A percentile compares a stretch with the other conserved stretches of the same genome.
Conservation (phyloP, 2,888 invertebrate species). For the Latrodectus elegans region DNA sequence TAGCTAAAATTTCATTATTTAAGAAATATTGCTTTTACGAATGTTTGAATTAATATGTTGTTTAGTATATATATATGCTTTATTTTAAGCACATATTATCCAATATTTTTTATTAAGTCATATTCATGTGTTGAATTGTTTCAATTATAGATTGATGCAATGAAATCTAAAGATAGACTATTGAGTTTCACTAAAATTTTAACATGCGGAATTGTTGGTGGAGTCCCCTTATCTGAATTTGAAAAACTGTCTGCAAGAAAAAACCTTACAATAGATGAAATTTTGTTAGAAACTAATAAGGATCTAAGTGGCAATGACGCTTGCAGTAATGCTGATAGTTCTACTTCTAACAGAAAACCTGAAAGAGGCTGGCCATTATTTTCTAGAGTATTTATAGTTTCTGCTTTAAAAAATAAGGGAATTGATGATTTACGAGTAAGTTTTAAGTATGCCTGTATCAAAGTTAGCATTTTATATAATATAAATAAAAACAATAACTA, state of each 20-base stretch:
- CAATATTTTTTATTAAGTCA: no score
- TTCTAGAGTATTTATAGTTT: constrained; percentile 91
- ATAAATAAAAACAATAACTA: no score
- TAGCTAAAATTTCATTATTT: not conserved
- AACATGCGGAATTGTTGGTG: constrained; percentile 78
- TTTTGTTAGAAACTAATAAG: not conserved
- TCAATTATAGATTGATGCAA: constrained; percentile 80
- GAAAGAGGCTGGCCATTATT: constrained; percentile 84
- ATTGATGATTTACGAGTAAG: constrained; percentile 81
- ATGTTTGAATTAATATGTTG: not conserved
- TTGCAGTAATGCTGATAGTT: not conserved
- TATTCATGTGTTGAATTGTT: not conserved
- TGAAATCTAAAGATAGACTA: constrained; percentile 79
- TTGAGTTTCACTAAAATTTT: constrained; percentile 83
- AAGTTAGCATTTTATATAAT: no score
- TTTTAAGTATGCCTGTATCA: not conserved
- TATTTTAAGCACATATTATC: not conserved
- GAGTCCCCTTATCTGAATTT: constrained; percentile 63
- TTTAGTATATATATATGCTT: not conserved
- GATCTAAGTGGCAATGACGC: constrained; percentile 17
- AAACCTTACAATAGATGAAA: constrained; percentile 26
- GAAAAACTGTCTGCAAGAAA: constrained; percentile 1
- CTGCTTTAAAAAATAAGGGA: constrained; percentile 87
- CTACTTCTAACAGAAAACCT: constrained; percentile 59
- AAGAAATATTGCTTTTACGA: not conserved